Conservation (phyloP, 2,797 vertebrate genomes). For the Lutjanus campechanus region DNA sequence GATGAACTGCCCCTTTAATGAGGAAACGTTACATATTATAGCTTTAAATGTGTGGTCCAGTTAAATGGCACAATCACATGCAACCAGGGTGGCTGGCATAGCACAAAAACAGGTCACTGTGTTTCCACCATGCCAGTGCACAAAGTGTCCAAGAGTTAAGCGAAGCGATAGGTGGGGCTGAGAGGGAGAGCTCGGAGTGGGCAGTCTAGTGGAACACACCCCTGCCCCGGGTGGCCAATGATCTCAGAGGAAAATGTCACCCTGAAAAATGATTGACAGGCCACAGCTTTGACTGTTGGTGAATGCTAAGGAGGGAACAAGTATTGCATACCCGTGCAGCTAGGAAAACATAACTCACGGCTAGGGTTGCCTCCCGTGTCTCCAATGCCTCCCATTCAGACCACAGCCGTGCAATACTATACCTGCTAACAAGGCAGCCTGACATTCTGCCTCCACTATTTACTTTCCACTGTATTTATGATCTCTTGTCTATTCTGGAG, state of each 20-base stretch:
- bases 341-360: slow-evolving; percentile 73
- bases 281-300: slow-evolving; percentile 63
- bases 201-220: slow-evolving; percentile 52
- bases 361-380: slow-evolving; percentile 77
- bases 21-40: too few species aligned
- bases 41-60: background rate
- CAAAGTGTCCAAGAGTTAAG: slow-evolving; percentile 43
- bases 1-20: too few species aligned
- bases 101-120: slow-evolving; percentile 48
- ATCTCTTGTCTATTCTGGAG: slow-evolving; percentile 67
- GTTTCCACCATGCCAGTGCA: slow-evolving; percentile 42
- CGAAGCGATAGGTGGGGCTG: slow-evolving; percentile 34
- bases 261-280: slow-evolving; percentile 72
- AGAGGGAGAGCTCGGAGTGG: slow-evolving; percentile 42
- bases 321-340: slow-evolving; percentile 63
- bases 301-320: slow-evolving; percentile 68
- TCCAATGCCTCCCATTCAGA: slow-evolving; percentile 75
- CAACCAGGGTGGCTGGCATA: background rate
- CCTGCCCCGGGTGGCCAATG: slow-evolving; percentile 53
- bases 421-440: slow-evolving; percentile 81
- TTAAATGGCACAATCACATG: background rate
- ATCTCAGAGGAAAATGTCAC: slow-evolving; percentile 60
- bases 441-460: slow-evolving; percentile 78
- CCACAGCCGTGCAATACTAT: slow-evolving; percentile 80
- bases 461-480: slow-evolving; percentile 79